phyloP scores from a whole-genome alignment of 2,797 vertebrate species.

The Okamejei kenojei region DNA sequence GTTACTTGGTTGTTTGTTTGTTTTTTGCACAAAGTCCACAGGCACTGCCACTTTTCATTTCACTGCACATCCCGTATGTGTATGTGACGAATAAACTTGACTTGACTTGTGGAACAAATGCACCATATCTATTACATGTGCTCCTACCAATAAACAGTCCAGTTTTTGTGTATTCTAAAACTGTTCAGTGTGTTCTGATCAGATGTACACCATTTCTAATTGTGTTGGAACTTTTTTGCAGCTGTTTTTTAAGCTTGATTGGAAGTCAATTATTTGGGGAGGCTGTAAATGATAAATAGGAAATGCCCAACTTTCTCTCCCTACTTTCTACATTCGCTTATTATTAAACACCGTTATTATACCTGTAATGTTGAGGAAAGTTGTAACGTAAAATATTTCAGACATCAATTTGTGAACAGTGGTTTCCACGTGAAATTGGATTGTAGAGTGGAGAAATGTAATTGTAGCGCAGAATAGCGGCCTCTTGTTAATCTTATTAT shows the following conservation, averaged over 20 bases:
- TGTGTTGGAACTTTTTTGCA: too few relatives aligned
- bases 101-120: background rate
- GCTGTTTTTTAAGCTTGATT: too few relatives aligned
- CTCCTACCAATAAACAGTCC: background rate
- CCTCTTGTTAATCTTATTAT: background rate
- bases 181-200: background rate
- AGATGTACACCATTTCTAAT: background rate
- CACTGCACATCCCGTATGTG: too few relatives aligned
- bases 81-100: too few relatives aligned
- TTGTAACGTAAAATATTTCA: background rate
- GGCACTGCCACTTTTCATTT: too few relatives aligned
- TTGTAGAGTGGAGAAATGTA: too few relatives aligned
- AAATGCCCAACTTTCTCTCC: background rate
- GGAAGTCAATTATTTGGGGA: background rate
- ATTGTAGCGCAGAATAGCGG: too few relatives aligned
- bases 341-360: background rate
- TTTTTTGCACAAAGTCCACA: too few relatives aligned
- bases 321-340: background rate
- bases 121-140: background rate
- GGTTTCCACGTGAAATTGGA: background rate
- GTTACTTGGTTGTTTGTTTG: too few relatives aligned
- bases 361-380: background rate
- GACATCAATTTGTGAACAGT: background rate
- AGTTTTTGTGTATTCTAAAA: background rate
- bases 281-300: too few relatives aligned